Conservation (phyloP, 2,888 invertebrate genomes). For the Hesperia comma region DNA sequence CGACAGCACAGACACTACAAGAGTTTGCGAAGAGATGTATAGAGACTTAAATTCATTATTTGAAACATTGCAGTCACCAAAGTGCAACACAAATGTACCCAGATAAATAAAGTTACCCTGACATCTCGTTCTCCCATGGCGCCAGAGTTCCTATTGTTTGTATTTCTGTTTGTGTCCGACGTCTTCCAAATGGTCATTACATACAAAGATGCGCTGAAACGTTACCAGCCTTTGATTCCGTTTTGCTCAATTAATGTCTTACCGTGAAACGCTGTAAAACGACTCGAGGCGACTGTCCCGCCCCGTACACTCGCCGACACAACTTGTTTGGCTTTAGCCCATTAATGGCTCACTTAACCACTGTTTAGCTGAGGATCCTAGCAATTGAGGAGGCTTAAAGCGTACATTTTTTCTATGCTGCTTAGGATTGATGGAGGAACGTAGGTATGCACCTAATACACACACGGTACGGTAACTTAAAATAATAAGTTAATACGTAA, state of each 20-base stretch:
- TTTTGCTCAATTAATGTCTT: constrained; percentile 76
- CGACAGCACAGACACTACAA: no score
- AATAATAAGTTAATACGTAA: no score
- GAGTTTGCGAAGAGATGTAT: no score
- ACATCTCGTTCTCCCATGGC: constrained; percentile 7
- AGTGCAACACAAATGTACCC: not conserved
- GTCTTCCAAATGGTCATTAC: constrained; percentile 24
- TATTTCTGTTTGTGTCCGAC: not conserved
- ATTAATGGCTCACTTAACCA: no score
- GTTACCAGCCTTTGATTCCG: constrained; percentile 63
- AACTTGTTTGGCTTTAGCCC: not conserved
- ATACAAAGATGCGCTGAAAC: constrained; percentile 39
- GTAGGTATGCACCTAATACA: no score
- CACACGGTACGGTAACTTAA: no score
- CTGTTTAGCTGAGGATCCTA: no score
- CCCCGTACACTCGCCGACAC: constrained; percentile 54
- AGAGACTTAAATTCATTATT: no score
- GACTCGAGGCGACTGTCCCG: constrained; percentile 58
- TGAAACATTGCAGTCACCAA: no score
- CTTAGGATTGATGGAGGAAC: no score
- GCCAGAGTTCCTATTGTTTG: constrained; percentile 12
- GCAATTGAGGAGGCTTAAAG: no score
- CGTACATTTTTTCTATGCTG: no score
- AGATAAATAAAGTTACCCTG: not conserved
- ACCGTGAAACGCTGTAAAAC: constrained; percentile 76